These are phyloP conservation scores for Galerucella pusilla DNA, from an alignment of 2,888 invertebrate species.

Conservation along the genomic window DNA sequence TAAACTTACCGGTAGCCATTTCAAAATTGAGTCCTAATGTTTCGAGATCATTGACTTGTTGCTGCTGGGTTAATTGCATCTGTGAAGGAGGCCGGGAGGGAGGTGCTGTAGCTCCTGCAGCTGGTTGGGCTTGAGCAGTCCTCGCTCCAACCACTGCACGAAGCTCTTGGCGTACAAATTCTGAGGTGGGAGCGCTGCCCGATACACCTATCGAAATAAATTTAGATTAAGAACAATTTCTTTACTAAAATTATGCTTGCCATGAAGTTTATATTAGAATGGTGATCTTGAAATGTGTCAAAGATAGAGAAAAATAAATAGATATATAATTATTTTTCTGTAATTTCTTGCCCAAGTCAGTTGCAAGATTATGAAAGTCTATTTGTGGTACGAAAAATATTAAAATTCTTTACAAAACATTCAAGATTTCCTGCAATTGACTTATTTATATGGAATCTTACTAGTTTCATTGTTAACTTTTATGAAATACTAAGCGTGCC, in stretches of 20 bases:
- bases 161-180: slow-evolving; percentile 92
- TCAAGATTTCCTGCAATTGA: neutral
- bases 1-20: slow-evolving; percentile 72
- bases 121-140: slow-evolving; percentile 68
- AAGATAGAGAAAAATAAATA: neutral
- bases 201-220: slow-evolving; percentile 64
- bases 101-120: slow-evolving; percentile 41
- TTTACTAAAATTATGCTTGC: neutral
- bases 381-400: neutral
- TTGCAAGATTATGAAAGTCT: neutral
- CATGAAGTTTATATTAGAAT: neutral
- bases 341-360: neutral
- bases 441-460: neutral
- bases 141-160: slow-evolving; percentile 89
- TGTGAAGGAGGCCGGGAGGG: slow-evolving; percentile 43
- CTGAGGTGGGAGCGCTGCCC: slow-evolving; percentile 75
- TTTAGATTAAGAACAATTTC: slow-evolving; percentile 42
- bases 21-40: slow-evolving; percentile 77
- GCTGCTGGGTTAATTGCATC: slow-evolving; percentile 61
- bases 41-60: slow-evolving; percentile 72
- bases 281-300: neutral
- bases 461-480: neutral
- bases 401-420: neutral
- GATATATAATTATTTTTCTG: neutral
- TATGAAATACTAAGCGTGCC: neutral